Conservation (phyloP, 2,113 vertebrate species). For the Sturnira hondurensis region DNA sequence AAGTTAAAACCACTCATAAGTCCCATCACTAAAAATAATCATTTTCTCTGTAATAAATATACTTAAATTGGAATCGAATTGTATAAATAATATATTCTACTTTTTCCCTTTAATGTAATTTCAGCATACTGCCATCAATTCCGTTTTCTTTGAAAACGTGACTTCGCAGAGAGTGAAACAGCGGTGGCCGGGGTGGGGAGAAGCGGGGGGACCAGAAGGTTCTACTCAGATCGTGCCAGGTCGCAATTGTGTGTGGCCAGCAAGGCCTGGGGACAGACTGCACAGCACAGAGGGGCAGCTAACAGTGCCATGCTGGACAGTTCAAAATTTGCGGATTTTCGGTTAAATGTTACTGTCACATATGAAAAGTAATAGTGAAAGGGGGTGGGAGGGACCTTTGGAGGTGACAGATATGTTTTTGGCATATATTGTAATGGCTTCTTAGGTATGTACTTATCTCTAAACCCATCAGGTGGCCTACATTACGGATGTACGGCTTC, state of each 20-base stretch:
- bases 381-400: neutral
- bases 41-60: neutral
- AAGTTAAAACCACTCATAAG: conserved; percentile 27
- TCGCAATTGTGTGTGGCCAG: fast-evolving
- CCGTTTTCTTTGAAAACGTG: neutral
- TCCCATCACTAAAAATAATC: neutral
- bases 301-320: fast-evolving
- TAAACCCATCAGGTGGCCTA: neutral
- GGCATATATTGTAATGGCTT: neutral
- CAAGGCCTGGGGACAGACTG: fast-evolving
- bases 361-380: neutral
- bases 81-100: neutral
- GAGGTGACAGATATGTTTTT: neutral
- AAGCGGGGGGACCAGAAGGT: neutral
- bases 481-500: neutral
- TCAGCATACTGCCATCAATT: neutral
- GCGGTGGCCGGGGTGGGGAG: neutral
- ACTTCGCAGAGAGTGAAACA: neutral
- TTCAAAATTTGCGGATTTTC: neutral
- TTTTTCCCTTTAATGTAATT: neutral
- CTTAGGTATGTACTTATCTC: neutral
- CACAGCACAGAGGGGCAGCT: neutral
- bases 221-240: fast-evolving
- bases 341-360: neutral
- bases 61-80: neutral